phyloP scores from a whole-genome alignment of 2,888 invertebrate species.

The Augiades crinisus region DNA sequence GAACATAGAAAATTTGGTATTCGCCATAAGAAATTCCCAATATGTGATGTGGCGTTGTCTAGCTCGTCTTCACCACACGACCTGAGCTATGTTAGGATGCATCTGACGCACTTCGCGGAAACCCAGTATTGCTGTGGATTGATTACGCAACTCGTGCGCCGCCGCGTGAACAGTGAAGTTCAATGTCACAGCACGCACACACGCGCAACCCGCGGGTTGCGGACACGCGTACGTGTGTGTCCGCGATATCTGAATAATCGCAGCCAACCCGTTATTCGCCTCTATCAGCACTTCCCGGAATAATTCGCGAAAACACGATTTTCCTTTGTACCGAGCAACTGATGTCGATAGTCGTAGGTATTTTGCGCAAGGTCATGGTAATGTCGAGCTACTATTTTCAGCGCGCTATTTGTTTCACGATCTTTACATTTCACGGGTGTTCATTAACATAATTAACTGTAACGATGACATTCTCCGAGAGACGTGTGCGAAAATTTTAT shows the following conservation, averaged over 20 bases:
- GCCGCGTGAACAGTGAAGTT: slow-evolving; percentile 77
- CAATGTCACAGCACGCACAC: slow-evolving; percentile 75
- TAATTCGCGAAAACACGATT: slow-evolving; percentile 68
- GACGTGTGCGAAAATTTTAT: no score
- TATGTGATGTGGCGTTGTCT: no score
- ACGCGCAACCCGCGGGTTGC: slow-evolving; percentile 33
- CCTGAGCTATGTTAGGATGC: no score
- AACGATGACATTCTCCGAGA: no score
- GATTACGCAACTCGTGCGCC: slow-evolving; percentile 73
- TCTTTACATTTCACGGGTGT: slow-evolving; percentile 7
- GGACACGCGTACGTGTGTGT: slow-evolving; percentile 45
- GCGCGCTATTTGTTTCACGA: slow-evolving; percentile 26
- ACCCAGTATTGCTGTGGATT: slow-evolving; percentile 33
- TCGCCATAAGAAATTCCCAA: no score
- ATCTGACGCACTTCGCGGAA: slow-evolving; percentile 5
- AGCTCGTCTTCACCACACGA: no score
- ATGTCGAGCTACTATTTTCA: slow-evolving; percentile 57
- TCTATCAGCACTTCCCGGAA: slow-evolving; percentile 74
- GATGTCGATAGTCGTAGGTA: slow-evolving; percentile 49
- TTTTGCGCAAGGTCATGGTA: slow-evolving; percentile 70
- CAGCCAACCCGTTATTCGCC: slow-evolving; percentile 74
- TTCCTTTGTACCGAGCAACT: slow-evolving; percentile 53
- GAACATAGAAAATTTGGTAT: no score
- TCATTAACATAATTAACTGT: not conserved
- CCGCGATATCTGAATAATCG: slow-evolving; percentile 66